Evolutionary conservation across 1,140 invertebrate species (phyloP).

Genomic region (Lasioglossum albipes): DNA sequence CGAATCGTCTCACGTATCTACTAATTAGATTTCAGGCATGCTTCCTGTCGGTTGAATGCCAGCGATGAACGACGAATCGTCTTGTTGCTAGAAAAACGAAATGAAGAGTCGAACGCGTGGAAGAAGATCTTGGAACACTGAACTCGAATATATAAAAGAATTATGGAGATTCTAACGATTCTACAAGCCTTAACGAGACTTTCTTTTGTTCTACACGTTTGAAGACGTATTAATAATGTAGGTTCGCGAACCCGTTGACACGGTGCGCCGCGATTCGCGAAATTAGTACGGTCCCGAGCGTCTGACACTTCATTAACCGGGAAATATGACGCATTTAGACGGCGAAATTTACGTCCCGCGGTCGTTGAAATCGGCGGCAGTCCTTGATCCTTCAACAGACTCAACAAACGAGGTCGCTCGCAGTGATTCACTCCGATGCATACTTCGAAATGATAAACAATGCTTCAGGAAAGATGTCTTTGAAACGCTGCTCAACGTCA

Average conservation of each 20-base stretch:
- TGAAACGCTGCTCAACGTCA: not conserved
- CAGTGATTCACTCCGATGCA: constrained; percentile 41
- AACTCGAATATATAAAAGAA: not conserved
- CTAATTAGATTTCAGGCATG: not conserved
- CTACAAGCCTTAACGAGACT: not conserved
- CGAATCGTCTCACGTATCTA: constrained; percentile 12
- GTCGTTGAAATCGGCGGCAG: constrained; percentile 30
- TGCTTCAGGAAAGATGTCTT: too few relatives aligned
- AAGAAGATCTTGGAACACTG: not conserved
- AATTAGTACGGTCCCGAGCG: constrained; percentile 44
- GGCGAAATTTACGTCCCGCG: constrained; percentile 7
- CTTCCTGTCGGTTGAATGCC: not conserved
- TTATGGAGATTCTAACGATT: not conserved
- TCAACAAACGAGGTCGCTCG: constrained; percentile 51
- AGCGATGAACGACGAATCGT: not conserved
- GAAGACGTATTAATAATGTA: constrained; percentile 36
- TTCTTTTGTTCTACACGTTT: not conserved
- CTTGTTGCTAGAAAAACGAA: not conserved
- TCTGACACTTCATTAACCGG: constrained; percentile 55
- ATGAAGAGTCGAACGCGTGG: not conserved
- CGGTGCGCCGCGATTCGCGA: constrained; percentile 8
- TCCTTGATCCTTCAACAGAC: constrained; percentile 54
- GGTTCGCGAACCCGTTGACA: constrained; percentile 29
- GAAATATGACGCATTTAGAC: constrained; percentile 49
- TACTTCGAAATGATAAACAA: constrained; percentile 21